phyloP scores from a whole-genome alignment of 92 coral and sea anemone genomes.

The Siderastrea siderea region DNA sequence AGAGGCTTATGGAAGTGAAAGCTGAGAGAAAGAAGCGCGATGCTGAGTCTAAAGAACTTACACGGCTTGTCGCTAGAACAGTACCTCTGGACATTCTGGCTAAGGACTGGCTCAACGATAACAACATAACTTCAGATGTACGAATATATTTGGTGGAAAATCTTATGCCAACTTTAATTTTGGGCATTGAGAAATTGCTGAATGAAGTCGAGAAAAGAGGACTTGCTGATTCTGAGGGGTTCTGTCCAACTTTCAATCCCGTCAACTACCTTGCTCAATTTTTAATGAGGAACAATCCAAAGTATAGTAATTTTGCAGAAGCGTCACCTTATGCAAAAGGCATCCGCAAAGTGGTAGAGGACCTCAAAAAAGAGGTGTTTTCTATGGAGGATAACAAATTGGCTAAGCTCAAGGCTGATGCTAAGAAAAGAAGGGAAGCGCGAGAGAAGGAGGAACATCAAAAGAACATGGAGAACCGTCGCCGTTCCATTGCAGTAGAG shows the following conservation, averaged over 20 bases:
- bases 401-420: constrained; percentile 90
- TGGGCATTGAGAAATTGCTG: constrained; percentile 95
- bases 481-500: constrained; percentile 84
- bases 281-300: constrained; percentile 95
- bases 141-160: constrained; percentile 89
- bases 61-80: constrained; percentile 81
- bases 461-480: constrained; percentile 77
- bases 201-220: constrained; percentile 85
- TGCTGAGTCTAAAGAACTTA: constrained; percentile 80
- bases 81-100: constrained; percentile 93
- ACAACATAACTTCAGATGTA: constrained; percentile 84
- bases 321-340: constrained; percentile 98
- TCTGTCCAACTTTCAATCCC: constrained; percentile 92
- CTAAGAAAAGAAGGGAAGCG: constrained; percentile 79
- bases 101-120: constrained; percentile 91
- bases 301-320: constrained; percentile 91
- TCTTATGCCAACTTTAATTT: constrained; percentile 89
- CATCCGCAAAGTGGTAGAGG: constrained; percentile 87
- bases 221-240: constrained; percentile 83
- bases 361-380: constrained; percentile 88
- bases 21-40: constrained; percentile 85
- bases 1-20: constrained; percentile 79
- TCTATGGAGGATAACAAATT: constrained; percentile 84
- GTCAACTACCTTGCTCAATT: constrained; percentile 92
- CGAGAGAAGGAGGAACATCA: constrained; percentile 85